A percentile compares a stretch with the other conserved stretches of the same genome.
These are phyloP conservation scores for Bolborhynchus lineola DNA, from an alignment of 2,113 vertebrate genomes.

Conservation along the genomic window DNA sequence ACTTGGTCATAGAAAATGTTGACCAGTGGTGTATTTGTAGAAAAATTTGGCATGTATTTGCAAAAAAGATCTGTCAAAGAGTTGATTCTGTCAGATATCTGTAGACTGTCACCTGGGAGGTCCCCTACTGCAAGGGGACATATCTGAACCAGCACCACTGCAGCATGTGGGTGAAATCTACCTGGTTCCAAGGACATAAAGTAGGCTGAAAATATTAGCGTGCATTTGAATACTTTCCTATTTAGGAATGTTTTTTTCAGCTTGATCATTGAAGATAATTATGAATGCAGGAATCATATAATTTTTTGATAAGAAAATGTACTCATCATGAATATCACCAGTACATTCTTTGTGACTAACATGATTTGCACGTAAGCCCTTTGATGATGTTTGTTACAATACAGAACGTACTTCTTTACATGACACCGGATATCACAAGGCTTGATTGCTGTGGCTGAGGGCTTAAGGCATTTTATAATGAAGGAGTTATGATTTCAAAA, in stretches of 20 bases:
- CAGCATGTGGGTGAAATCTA: neutral
- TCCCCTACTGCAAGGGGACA: neutral
- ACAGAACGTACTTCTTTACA: constrained; percentile 41
- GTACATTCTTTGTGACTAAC: neutral
- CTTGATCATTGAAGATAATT: neutral
- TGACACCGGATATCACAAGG: constrained; percentile 45
- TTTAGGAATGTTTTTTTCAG: neutral
- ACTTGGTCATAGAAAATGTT: neutral
- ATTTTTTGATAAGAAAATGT: neutral
- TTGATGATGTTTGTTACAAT: constrained; percentile 64
- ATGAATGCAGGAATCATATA: neutral
- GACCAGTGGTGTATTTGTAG: neutral
- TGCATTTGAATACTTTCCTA: neutral
- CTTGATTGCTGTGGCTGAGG: constrained; percentile 57
- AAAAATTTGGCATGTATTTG: neutral
- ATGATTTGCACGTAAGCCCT: constrained; percentile 5
- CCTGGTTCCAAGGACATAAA: neutral
- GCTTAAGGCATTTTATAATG: constrained; percentile 68
- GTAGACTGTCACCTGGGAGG: rapidly evolving
- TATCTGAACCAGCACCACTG: neutral
- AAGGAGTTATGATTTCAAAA: constrained; percentile 70
- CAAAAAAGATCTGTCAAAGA: neutral
- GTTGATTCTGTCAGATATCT: neutral
- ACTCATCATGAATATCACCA: neutral
- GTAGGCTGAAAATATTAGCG: neutral